Base-by-base conservation (phyloP, 2,888 invertebrate genomes). In the Drosophila prostipennis region DNA sequence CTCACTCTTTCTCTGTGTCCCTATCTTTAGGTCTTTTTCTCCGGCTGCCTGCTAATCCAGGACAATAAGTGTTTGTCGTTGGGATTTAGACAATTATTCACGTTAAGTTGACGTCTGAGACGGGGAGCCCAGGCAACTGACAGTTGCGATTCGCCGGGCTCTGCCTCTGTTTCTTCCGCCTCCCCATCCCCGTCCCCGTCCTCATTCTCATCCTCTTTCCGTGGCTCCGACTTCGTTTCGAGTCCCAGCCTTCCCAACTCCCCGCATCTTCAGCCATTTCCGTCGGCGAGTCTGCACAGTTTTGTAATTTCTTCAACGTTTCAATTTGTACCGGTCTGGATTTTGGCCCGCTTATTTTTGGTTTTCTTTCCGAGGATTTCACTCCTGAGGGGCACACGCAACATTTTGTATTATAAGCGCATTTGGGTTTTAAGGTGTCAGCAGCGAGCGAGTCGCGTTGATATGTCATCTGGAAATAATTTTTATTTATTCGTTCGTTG, bases 401-500 rank as follows among this genome's bases (percentile, higher is more conserved):
- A 72, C 87, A 89, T 79, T 89, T 84, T 87, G 89, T 89, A 84
- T 84, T 84, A 87, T 84, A 84, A 84, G 89, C 84, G 84, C 89
- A 84, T 84, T 65, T 89, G 79, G 87, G 89, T 87, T 84, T 84
- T 84, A 89, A 84, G 84, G 84, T 84, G 84, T 89, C 89, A 87
- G 79, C 48, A 48, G 40, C 34, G 36, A 45, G 51, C 43, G 80
- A 85, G 71, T 65, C 84, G 84, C 85, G 89, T 74, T 87, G 89
- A 84, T 89, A 89, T 87, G 89, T 84, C 84, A 85, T 85, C 82
- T 84, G 84, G 84, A 89, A 89, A 85, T 84, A 84, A 84, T 84
- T 84, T 84, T 87, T 89, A 84, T 84, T 84, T 84, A 84, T 84
- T 89, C 86, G 73, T 42, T 55, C 57, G 60, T 56, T 43, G 58